Base-by-base conservation (phyloP, 1,140 invertebrate genomes). In the Chionoecetes opilio region DNA sequence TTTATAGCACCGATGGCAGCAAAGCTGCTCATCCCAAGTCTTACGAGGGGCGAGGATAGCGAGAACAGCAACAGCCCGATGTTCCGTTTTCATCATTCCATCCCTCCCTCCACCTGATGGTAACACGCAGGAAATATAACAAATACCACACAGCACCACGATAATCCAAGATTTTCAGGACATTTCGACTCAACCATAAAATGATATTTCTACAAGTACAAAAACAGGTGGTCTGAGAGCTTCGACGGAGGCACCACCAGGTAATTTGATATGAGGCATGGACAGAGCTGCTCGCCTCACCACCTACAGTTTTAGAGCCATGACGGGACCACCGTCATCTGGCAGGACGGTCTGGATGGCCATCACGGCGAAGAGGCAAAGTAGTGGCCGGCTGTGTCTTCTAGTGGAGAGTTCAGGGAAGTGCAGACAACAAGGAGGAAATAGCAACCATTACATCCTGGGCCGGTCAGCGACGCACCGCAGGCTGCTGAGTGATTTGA, bases 381-480 rank as follows among this genome's bases (percentile, higher is more conserved):
- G 85, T 32, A 6, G 2, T 87, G 26, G 85, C 32, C 37, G 85
- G 85, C 85, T 32, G 9, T 32, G 85, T 26, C 85, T 35, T 32
- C 2, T 6, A 32, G 34, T 32, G 9, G 34, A 21, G 85, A 32
- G 85, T 38, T 87, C 37, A 87, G 85, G 85, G 29, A 87, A 87
- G 85, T 87, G 34, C 37, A 87, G 85, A 87, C 85, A 84, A 34
- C 82, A 14, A 37, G 85, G 85, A 87, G 85, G 85, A 87, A 87
- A 87, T 87, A 32, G 85, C 32, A 32, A 38, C 85, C 85, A 87
- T 87, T 87, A 87, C 37, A 38, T 21, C 85, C 26, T 3, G 9
- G 11, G 34, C 14, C 85, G 85, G 85, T 87, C 85, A 87, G 34
- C 37, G 85, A 29, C 85, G 85, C 85, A 29, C 11, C 85, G 11